Base-by-base conservation (phyloP, 1,140 invertebrate species). In the Ylistrum balloti region DNA sequence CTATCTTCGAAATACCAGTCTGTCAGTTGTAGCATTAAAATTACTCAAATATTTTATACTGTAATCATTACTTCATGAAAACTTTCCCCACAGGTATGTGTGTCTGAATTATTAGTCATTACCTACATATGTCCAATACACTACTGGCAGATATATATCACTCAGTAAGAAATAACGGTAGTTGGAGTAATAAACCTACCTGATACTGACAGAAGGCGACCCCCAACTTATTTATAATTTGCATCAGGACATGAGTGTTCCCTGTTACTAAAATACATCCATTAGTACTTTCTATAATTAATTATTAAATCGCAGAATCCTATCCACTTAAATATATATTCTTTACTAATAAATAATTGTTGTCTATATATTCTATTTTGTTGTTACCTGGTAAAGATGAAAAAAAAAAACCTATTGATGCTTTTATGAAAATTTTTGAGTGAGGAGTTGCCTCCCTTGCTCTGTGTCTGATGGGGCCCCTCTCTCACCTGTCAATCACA, bases 21-120 rank as follows among this genome's bases (percentile, higher is more conserved):
- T 17, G 9, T 45, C 41, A 45, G 20, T 74, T 17, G 5, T n/a
- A 28, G 56, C 56, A 74, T 74, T 74, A 74, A 74, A 74, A 74
- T 74, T 74, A 74, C 56, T 74, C 56, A 74, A 74, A 74, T 74
- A 74, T 28, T 74, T 74, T 28, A 28, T 28, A 74, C 56, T 5
- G 56, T 17, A n/a, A n/a, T 74, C 9, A 74, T 74, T 74, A 38
- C 5, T 38, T 38, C 13, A 74, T 74, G 56, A 74, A n/a, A n/a
- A 74, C 56, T 74, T 74, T 74, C 56, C 22, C 56, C 56, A 74
- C 56, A 74, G 56, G 56, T 74, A 74, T 74, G 22, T 74, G 22
- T 74, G n/a, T 17, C 41, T 45, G 17, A 13, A 45, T 45, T 17
- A 45, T 45, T 45, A 74, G 56, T 74, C 56, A 74, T 28, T 15